Conservation (phyloP, 2,888 invertebrate genomes). For the Netelia melanura region DNA sequence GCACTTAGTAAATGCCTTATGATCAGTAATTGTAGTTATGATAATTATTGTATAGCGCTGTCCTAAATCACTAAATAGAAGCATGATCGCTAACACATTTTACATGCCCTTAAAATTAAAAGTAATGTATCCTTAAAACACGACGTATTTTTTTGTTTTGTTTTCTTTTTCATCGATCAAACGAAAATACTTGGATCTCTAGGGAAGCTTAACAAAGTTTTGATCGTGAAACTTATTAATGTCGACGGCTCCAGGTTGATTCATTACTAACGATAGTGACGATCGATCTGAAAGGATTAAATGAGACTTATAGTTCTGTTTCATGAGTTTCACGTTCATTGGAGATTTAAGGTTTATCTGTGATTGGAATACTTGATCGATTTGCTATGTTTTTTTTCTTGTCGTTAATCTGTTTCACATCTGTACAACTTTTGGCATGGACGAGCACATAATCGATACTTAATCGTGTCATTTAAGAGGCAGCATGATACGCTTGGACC, state of each 20-base stretch:
- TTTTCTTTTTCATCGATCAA: constrained; percentile 59
- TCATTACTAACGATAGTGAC: constrained; percentile 40
- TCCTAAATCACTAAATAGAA: constrained; percentile 84
- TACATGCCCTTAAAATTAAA: constrained; percentile 84
- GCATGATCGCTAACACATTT: constrained; percentile 85
- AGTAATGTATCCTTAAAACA: constrained; percentile 82
- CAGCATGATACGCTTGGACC: too few relatives aligned
- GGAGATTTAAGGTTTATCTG: constrained; percentile 11
- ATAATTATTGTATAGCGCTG: constrained; percentile 84
- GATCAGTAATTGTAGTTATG: constrained; percentile 83
- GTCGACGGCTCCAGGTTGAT: constrained; percentile 59
- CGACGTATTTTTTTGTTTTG: constrained; percentile 79
- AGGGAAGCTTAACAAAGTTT: constrained; percentile 66
- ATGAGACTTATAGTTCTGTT: constrained; percentile 28
- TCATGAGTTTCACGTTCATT: constrained; percentile 11
- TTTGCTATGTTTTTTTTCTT: constrained; percentile 18
- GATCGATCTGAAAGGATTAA: constrained; percentile 21
- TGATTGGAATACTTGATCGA: constrained; percentile 39
- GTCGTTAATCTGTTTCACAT: constrained; percentile 2
- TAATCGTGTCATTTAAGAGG: not conserved
- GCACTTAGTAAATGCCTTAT: constrained; percentile 85
- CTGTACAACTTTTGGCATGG: constrained; percentile 41
- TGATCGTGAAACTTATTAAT: constrained; percentile 61
- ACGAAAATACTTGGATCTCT: constrained; percentile 80
- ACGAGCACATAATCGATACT: constrained; percentile 47